These are phyloP conservation scores for Dryocosmus kuriphilus DNA, from an alignment of 2,888 invertebrate species.

Conservation along the genomic window DNA sequence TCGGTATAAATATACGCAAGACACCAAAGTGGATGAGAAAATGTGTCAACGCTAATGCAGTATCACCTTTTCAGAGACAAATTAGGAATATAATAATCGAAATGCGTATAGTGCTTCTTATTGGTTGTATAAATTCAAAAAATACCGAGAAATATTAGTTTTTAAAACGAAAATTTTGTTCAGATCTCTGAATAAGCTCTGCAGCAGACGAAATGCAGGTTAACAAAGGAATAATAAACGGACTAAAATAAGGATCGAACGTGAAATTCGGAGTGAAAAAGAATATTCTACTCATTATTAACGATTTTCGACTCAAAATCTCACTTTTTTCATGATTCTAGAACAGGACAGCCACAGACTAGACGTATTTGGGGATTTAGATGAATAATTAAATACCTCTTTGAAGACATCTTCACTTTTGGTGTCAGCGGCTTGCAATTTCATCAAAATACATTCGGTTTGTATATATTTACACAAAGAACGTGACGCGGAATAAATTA, in stretches of 20 bases:
- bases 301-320: background rate
- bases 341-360: background rate
- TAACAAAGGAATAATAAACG: constrained; percentile 56
- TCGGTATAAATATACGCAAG: background rate
- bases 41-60: background rate
- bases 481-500: constrained; percentile 61
- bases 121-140: background rate
- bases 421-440: constrained; percentile 63
- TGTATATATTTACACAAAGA: constrained; percentile 59
- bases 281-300: background rate
- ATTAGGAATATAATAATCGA: background rate
- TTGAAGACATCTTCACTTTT: constrained; percentile 76
- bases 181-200: constrained; percentile 10
- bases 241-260: background rate
- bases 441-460: constrained; percentile 66
- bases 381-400: constrained; percentile 73
- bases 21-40: background rate
- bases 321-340: background rate
- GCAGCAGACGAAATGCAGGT: constrained; percentile 39
- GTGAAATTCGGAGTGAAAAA: constrained; percentile 2
- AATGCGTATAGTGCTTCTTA: background rate
- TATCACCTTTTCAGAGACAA: background rate
- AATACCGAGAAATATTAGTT: background rate
- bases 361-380: constrained; percentile 46
- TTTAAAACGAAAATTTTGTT: background rate